Conservation (phyloP, 2,113 vertebrate genomes). For the Ceratotherium simum region DNA sequence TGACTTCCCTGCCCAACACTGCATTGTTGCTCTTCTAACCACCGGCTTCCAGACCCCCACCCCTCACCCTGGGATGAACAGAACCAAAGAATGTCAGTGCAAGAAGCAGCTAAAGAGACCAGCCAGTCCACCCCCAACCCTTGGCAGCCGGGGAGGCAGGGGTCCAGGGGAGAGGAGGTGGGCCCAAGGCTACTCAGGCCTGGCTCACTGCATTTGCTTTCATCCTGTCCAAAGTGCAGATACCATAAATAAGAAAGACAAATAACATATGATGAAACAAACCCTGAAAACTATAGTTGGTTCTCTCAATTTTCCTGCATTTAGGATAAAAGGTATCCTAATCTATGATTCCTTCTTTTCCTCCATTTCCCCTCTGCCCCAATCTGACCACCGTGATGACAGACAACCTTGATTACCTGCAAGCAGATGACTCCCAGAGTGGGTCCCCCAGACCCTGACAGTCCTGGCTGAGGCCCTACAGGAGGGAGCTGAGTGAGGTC, state of each 20-base stretch:
- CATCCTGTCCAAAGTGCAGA: neutral
- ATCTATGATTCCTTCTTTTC: neutral
- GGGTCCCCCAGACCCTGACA: neutral
- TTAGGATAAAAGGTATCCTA: neutral
- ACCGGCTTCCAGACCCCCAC: neutral
- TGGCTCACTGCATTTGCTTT: neutral
- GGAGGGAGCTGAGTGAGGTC: neutral
- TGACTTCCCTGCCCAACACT: neutral
- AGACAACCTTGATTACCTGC: too few relatives aligned
- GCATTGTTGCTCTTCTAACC: neutral
- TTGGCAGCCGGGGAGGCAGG: neutral
- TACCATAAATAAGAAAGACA: neutral
- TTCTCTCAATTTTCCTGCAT: neutral
- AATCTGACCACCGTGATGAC: neutral
- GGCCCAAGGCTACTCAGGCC: neutral
- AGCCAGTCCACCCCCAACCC: neutral
- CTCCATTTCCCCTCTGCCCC: neutral
- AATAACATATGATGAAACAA: neutral
- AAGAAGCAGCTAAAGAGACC: neutral
- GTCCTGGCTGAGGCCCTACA: neutral
- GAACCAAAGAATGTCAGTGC: neutral
- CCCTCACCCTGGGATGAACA: neutral
- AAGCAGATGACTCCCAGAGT: neutral
- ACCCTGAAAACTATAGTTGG: neutral
- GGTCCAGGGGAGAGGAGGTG: neutral